Evolutionary conservation across 2,797 vertebrate genomes (phyloP).

Genomic region (Dallia pectoralis): DNA sequence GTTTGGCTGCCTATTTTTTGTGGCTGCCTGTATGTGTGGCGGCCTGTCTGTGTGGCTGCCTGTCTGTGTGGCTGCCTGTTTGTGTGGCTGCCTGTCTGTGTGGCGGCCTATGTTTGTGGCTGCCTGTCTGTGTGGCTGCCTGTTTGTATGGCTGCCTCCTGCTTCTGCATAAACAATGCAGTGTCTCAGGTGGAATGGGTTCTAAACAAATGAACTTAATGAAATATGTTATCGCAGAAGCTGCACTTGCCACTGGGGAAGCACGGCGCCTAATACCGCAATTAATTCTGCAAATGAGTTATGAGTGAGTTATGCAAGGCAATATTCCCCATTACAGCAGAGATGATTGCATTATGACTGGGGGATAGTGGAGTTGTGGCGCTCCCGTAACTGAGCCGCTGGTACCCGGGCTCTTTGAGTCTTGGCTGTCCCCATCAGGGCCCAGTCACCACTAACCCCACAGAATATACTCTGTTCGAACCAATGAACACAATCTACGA

Average conservation of each 20-base stretch:
- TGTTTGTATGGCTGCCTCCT: constrained; percentile 14
- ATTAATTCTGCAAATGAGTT: constrained; percentile 65
- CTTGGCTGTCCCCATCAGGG: background rate
- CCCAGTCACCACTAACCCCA: background rate
- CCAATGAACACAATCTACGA: background rate
- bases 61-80: too few species aligned
- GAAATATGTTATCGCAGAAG: constrained; percentile 53
- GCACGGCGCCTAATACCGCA: constrained; percentile 48
- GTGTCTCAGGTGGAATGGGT: constrained; percentile 39
- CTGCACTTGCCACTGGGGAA: constrained; percentile 50
- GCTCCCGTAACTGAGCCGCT: constrained; percentile 22
- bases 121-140: too few species aligned
- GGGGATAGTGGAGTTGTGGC: constrained; percentile 51
- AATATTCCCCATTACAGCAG: constrained; percentile 47
- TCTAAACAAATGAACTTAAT: constrained; percentile 62
- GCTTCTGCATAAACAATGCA: constrained; percentile 33
- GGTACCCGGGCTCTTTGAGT: background rate
- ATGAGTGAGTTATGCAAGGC: constrained; percentile 54
- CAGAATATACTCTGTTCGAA: background rate
- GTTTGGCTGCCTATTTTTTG: too few species aligned
- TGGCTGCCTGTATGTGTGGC: too few species aligned
- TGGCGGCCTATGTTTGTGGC: too few species aligned
- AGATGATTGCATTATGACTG: constrained; percentile 56
- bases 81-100: too few species aligned
- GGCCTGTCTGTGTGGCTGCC: too few species aligned